These are phyloP conservation scores for Oostethus manadensis DNA, from an alignment of 2,113 vertebrate species.

Conservation along the genomic window DNA sequence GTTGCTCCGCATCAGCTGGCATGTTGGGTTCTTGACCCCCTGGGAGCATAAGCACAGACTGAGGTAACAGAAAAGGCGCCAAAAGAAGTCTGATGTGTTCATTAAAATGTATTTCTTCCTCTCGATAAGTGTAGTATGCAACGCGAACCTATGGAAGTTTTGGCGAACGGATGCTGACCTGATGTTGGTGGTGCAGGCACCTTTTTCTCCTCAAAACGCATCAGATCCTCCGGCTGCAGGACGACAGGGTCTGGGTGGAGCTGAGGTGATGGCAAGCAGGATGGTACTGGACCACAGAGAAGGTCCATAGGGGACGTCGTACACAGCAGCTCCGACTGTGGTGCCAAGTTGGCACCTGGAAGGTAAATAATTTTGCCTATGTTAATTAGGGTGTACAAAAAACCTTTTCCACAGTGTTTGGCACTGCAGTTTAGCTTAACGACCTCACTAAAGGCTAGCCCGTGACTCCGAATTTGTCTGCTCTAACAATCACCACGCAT, in stretches of 20 bases:
- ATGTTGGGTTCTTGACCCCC: slow-evolving; percentile 13
- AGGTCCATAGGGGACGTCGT: slow-evolving; percentile 84
- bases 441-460: no score
- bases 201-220: slow-evolving; percentile 83
- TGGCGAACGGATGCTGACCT: not conserved
- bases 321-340: slow-evolving; percentile 81
- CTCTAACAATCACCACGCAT: no score
- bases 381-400: not conserved
- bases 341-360: slow-evolving; percentile 60
- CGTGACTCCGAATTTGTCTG: no score
- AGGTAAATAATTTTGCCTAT: not conserved
- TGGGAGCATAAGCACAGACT: slow-evolving; percentile 31
- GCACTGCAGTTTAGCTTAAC: no score
- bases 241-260: slow-evolving; percentile 86
- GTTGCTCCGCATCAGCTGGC: not conserved
- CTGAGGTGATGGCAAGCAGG: slow-evolving; percentile 90
- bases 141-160: not conserved
- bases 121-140: not conserved
- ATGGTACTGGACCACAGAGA: slow-evolving; percentile 90
- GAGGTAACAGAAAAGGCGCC: slow-evolving; percentile 1
- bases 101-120: slow-evolving; percentile 9
- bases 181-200: slow-evolving; percentile 5
- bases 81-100: not conserved
- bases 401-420: no score
- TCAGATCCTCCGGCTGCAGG: slow-evolving; percentile 80